Base-by-base conservation (phyloP, 2,797 vertebrate genomes). In the Gorsachius magnificus region DNA sequence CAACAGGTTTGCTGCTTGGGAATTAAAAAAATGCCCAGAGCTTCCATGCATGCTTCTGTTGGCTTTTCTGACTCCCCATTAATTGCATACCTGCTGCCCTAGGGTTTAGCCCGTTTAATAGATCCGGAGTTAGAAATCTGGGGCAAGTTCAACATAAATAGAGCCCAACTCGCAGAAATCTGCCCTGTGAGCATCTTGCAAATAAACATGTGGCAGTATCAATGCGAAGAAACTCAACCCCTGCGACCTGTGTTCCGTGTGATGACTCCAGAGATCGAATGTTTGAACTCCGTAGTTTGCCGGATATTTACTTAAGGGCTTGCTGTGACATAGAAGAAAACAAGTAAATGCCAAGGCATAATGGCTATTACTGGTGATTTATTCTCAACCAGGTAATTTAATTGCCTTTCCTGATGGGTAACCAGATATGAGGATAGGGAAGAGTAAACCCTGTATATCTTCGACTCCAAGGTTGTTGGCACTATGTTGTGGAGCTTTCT, bases 391-490 rank as follows among this genome's bases (percentile, higher is more conserved):
- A 50, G 86, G 57, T 75, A 10, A 64, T 45, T 91, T 41, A 57
- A 85, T 94, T 93, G 91, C 65, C 76, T 88, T 84, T 95, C 85
- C 83, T 83, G 65, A 24, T 54, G 91, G 50, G 75, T 63, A 85
- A 91, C 61, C 41, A 71, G 63, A 84, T 38, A 76, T 0, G 65
- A 71, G 87, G 60, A 43, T 4, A 56, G 69, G 85, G 91, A 77
- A 46, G 87, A 61, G 56, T 28, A 9, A 89, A 41, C 53, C 53
- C 19, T 64, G 38, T 11, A 1, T 14, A 12, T 57, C 69, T 91
- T 26, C 28, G 16, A 9, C 51, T 33, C 6, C 41, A 79, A 94
- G 85, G 72, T 25, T 85, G 89, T 64, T 91, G 87, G 82, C 82
- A 29, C 51, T 4, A 0, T 0, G 28, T 2, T 5, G 14, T 16